These are phyloP conservation scores for Zalophus californianus DNA, from an alignment of 2,797 vertebrate genomes.

Conservation along the genomic window DNA sequence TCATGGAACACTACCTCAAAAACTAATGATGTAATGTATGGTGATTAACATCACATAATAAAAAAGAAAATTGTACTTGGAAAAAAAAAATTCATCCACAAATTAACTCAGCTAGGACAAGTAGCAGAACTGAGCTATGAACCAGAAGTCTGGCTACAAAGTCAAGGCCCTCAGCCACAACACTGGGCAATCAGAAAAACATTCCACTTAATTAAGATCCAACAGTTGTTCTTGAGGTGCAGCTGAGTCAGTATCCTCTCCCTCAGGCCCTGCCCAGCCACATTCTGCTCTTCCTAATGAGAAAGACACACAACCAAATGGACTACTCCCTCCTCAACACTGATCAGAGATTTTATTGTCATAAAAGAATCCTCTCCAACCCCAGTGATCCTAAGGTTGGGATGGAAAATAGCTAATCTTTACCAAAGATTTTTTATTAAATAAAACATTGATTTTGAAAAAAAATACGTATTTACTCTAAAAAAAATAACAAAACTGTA, in stretches of 20 bases:
- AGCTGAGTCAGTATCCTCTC: not conserved
- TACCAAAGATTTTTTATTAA: conserved; percentile 4
- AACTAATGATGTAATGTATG: too few relatives aligned
- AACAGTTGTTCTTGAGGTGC: not conserved
- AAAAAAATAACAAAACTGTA: not conserved
- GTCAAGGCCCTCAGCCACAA: not conserved
- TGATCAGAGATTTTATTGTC: not conserved
- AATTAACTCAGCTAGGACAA: conserved; percentile 18
- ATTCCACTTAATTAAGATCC: not conserved
- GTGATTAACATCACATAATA: too few relatives aligned
- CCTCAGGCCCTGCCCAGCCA: not conserved
- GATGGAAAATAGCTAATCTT: not conserved
- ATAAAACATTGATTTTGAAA: conserved; percentile 18
- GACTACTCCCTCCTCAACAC: not conserved
- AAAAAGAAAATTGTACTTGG: too few relatives aligned
- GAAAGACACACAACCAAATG: not conserved
- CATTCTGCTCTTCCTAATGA: not conserved
- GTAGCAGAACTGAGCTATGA: not conserved
- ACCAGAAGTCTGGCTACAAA: not conserved
- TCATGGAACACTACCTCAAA: too few relatives aligned
- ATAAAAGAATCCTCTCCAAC: not conserved
- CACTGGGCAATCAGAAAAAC: not conserved
- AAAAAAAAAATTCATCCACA: not conserved
- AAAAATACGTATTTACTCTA: not conserved
- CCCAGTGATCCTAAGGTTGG: not conserved